phyloP scores from a whole-genome alignment of 2,888 invertebrate genomes.

The Dioctria rufipes region DNA sequence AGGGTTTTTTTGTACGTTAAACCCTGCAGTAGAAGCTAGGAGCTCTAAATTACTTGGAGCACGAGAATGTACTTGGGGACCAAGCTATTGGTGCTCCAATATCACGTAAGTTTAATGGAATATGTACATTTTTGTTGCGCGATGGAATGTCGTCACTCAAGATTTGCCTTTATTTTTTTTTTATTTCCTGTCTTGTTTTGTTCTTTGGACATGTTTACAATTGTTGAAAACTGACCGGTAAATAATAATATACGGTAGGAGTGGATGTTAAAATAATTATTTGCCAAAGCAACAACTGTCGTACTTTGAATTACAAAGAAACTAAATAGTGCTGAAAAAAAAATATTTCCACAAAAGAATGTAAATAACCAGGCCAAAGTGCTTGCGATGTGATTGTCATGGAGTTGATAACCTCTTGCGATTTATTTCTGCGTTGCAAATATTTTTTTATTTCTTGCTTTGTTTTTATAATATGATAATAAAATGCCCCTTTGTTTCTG shows the following conservation, averaged over 20 bases:
- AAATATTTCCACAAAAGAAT: too few species aligned
- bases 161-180: conserved; percentile 21
- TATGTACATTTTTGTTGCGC: conserved; percentile 5
- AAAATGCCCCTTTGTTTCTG: too few species aligned
- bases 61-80: conserved; percentile 84
- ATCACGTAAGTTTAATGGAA: conserved; percentile 65
- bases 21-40: conserved; percentile 50
- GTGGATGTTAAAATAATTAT: neutral
- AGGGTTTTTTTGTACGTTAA: conserved; percentile 48
- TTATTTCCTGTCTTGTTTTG: neutral
- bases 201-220: neutral
- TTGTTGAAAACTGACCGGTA: neutral
- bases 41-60: conserved; percentile 72
- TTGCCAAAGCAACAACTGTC: neutral
- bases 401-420: too few species aligned
- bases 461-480: too few species aligned
- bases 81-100: conserved; percentile 82
- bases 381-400: too few species aligned
- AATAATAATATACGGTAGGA: too few species aligned
- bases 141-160: conserved; percentile 32
- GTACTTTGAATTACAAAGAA: too few species aligned
- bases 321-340: too few species aligned
- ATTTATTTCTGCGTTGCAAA: too few species aligned
- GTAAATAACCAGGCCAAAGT: too few species aligned
- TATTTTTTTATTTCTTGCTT: too few species aligned